These are phyloP conservation scores for Leucoraja ocellata DNA, from an alignment of 2,797 vertebrate genomes.

Conservation along the genomic window DNA sequence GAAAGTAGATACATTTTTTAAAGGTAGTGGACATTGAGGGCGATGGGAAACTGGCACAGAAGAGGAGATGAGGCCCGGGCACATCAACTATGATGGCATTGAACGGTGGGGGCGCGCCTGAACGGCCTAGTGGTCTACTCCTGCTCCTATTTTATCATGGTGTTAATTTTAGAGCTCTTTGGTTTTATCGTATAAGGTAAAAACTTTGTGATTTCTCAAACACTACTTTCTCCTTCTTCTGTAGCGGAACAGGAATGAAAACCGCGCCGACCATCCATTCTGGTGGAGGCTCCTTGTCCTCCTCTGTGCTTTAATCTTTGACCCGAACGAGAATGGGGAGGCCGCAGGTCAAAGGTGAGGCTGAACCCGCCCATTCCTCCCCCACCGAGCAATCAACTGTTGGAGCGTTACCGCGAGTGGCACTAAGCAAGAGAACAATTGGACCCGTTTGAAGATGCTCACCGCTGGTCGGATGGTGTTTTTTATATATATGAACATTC, in stretches of 20 bases:
- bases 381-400: background rate
- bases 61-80: too few relatives aligned
- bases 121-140: too few relatives aligned
- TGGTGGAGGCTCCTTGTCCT: slow-evolving; percentile 29
- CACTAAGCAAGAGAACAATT: background rate
- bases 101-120: too few relatives aligned
- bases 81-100: too few relatives aligned
- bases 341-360: slow-evolving; percentile 28
- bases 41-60: too few relatives aligned
- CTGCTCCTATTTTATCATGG: too few relatives aligned
- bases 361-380: background rate
- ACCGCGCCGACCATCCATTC: slow-evolving; percentile 12
- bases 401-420: background rate
- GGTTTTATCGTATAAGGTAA: too few relatives aligned
- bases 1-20: too few relatives aligned
- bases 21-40: too few relatives aligned
- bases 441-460: slow-evolving; percentile 19
- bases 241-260: slow-evolving; percentile 13
- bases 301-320: slow-evolving; percentile 6
- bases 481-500: background rate
- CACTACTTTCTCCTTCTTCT: background rate
- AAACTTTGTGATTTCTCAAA: background rate
- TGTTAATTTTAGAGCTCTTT: too few relatives aligned
- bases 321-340: slow-evolving; percentile 14
- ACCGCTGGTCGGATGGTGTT: slow-evolving; percentile 28